Evolutionary conservation across 2,888 invertebrate species (phyloP).

Genomic region (Acanthosoma haemorrhoidale): DNA sequence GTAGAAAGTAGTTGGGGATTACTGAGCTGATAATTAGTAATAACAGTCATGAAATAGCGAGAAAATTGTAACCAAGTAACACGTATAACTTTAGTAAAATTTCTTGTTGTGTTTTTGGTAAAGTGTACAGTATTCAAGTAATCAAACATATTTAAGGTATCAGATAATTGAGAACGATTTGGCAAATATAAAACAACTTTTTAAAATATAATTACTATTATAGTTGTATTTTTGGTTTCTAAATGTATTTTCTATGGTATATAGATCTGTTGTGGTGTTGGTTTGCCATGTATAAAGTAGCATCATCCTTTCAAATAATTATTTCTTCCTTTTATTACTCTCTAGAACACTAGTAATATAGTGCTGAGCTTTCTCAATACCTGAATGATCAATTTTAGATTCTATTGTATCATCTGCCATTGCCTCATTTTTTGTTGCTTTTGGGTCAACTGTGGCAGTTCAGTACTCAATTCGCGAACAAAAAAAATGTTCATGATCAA

Average conservation of each 20-base stretch:
- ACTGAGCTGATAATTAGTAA: background rate
- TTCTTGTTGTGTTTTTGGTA: no score
- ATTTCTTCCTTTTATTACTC: no score
- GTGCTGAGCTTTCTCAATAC: no score
- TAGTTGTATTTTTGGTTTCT: background rate
- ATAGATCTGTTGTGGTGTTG: background rate
- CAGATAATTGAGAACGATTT: background rate
- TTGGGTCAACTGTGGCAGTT: no score
- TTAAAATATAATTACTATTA: background rate
- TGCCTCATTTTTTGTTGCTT: no score
- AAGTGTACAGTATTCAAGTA: background rate
- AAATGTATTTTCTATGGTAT: background rate
- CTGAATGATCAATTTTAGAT: no score
- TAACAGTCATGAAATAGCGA: background rate
- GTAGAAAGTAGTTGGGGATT: slow-evolving; percentile 29
- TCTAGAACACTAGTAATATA: no score
- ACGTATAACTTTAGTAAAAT: background rate
- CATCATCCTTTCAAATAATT: no score
- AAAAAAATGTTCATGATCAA: no score
- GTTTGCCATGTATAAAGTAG: background rate
- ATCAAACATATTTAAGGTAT: background rate
- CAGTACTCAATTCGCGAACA: no score
- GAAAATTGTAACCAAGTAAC: background rate
- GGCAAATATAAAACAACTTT: background rate
- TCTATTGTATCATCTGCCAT: no score